Percentiles rank a stretch among this genome's conserved stretches.
Evolutionary conservation across 2,888 invertebrate genomes (phyloP).

Genomic region (Dugesia japonica): DNA sequence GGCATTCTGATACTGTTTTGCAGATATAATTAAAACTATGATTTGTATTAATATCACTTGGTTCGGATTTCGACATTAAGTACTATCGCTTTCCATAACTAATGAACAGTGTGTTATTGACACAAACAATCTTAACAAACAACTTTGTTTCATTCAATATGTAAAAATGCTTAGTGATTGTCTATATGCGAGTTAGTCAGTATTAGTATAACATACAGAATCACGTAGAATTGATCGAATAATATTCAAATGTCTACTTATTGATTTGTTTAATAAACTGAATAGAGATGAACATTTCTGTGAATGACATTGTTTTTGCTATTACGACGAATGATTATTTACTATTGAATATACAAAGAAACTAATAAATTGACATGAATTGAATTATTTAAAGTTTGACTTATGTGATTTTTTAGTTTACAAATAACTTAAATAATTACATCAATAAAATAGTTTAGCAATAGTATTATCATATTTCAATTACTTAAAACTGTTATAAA

Average conservation of each 20-base stretch:
- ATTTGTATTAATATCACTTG: background rate
- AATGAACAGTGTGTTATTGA: background rate
- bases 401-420: too few relatives aligned
- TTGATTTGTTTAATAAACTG: background rate
- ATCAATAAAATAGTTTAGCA: too few relatives aligned
- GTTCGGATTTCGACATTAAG: slow-evolving; percentile 20
- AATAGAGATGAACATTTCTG: background rate
- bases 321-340: too few relatives aligned
- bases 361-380: too few relatives aligned
- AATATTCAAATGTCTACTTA: background rate
- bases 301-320: background rate
- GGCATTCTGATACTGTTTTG: background rate
- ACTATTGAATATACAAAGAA: too few relatives aligned
- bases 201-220: background rate
- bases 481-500: too few relatives aligned
- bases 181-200: background rate
- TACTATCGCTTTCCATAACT: background rate
- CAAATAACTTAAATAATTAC: too few relatives aligned
- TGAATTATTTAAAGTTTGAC: too few relatives aligned
- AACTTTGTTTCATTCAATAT: background rate
- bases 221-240: background rate
- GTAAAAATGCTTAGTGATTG: background rate
- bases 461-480: too few relatives aligned
- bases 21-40: background rate
- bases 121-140: background rate